phyloP scores from a whole-genome alignment of 2,797 vertebrate species.

The Sebastiscus tertius region DNA sequence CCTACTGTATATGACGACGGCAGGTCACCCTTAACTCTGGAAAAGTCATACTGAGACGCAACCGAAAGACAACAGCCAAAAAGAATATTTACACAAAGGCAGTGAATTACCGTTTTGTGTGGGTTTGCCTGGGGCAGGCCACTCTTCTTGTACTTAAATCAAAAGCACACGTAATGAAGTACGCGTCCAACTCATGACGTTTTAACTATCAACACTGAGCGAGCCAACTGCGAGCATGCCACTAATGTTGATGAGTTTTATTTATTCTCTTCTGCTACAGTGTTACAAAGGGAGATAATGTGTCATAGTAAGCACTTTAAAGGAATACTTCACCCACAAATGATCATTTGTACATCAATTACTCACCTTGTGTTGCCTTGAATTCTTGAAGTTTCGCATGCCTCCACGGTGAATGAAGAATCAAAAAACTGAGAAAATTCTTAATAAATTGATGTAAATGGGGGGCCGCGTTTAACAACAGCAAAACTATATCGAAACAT shows the following conservation, averaged over 20 bases:
- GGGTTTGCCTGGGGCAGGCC: slow-evolving; percentile 80
- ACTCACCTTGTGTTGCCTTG: not conserved
- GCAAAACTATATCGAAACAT: not conserved
- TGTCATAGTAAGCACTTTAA: not conserved
- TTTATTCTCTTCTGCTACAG: slow-evolving; percentile 31
- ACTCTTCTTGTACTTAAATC: slow-evolving; percentile 64
- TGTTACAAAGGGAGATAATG: slow-evolving; percentile 11
- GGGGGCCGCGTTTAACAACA: not conserved
- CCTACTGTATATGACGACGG: slow-evolving; percentile 18
- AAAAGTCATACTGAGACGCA: slow-evolving; percentile 82
- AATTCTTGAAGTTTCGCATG: not conserved
- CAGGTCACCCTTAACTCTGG: slow-evolving; percentile 76
- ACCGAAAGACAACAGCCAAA: slow-evolving; percentile 79
- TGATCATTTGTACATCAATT: not conserved
- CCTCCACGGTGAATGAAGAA: not conserved
- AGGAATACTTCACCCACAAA: not conserved
- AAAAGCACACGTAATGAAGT: slow-evolving; percentile 68
- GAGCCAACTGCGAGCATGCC: slow-evolving; percentile 35
- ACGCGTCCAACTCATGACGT: slow-evolving; percentile 42
- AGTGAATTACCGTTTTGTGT: slow-evolving; percentile 83
- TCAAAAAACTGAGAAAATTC: not conserved
- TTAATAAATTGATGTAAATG: not conserved
- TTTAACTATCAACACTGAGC: slow-evolving; percentile 55
- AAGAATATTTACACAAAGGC: slow-evolving; percentile 89
- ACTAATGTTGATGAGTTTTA: slow-evolving; percentile 13